Evolutionary conservation across 2,113 vertebrate genomes (phyloP), one percentile per base, ranked within the genome.

Genomic region (Tympanuchus pallidicinctus): DNA sequence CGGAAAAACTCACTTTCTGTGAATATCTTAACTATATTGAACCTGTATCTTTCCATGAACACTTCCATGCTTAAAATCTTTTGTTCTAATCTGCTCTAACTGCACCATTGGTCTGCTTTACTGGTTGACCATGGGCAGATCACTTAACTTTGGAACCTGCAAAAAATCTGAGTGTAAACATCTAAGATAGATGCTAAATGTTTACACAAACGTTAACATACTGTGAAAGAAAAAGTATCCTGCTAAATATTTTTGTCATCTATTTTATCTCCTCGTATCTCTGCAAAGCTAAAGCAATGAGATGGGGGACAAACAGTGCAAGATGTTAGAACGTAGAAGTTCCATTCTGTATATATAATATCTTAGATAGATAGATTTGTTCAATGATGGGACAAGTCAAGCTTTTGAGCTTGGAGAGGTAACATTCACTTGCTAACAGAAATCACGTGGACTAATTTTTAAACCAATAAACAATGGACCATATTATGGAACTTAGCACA

Each of bases 181-280:
- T 28, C 36, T 64, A 45, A 40, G 52, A 8, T 24, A 32, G 40
- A 18, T 45, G 2, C 1, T 1, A 0, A 30, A 30, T 12, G 12
- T 3, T n/a, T 54, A 13, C 6, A 3, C 21, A 43, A 48, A 48
- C 59, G 34, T 14, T 19, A 57, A 69, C 4, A 43, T 4, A 15
- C 0, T 11, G 13, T 42, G 20, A 61, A 72, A 24, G 1, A 28
- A 32, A 67, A 19, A 20, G 6, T 57, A 7, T 6, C 6, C 8
- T 47, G 12, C 22, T 7, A 38, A 20, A 12, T 52, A 2, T 11
- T 25, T 67, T 71, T 36, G 15, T 66, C 28, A 32, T 4, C 17
- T 25, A 5, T 4, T 48, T 84, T 74, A 16, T 77, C 9, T 54
- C 14, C 52, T 54, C 27, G 1, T 32, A 28, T 19, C 34, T 71